phyloP scores from a whole-genome alignment of 2,113 vertebrate species.

The Athene noctua region DNA sequence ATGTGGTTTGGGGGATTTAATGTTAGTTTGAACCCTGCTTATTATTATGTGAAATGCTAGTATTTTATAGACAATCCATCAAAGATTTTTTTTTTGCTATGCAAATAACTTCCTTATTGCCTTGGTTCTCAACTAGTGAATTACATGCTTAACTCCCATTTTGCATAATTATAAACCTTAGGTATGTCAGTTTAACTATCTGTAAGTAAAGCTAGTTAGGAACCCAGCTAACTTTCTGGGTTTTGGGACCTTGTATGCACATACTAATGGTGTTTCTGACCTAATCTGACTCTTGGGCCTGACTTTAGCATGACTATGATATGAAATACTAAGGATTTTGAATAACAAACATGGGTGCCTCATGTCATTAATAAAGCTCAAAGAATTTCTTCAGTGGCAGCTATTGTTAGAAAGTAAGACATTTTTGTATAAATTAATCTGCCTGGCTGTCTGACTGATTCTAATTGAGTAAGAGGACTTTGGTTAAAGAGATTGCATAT shows the following conservation, averaged over 20 bases:
- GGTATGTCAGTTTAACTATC: not conserved
- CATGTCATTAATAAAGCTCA: constrained; percentile 4
- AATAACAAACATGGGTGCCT: not conserved
- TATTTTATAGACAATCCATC: not conserved
- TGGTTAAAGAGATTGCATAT: not conserved
- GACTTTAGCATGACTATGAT: not conserved
- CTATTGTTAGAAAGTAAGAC: not conserved
- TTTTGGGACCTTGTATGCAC: not conserved
- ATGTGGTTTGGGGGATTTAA: constrained; percentile 49
- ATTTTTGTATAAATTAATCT: constrained; percentile 1
- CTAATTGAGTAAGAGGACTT: not conserved
- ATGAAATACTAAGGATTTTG: not conserved
- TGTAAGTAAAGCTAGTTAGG: not conserved
- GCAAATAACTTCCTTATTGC: constrained; percentile 26
- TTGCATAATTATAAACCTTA: not conserved
- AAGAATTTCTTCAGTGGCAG: not conserved
- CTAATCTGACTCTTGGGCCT: not conserved
- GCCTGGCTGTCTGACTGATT: not conserved
- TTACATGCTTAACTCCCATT: not conserved
- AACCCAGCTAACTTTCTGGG: not conserved
- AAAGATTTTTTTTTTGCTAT: not conserved
- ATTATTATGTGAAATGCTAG: not conserved
- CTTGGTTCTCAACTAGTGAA: not conserved
- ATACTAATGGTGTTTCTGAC: not conserved
- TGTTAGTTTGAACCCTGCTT: not conserved